phyloP scores from a whole-genome alignment of 2,797 vertebrate genomes.

The Cyclopterus lumpus region DNA sequence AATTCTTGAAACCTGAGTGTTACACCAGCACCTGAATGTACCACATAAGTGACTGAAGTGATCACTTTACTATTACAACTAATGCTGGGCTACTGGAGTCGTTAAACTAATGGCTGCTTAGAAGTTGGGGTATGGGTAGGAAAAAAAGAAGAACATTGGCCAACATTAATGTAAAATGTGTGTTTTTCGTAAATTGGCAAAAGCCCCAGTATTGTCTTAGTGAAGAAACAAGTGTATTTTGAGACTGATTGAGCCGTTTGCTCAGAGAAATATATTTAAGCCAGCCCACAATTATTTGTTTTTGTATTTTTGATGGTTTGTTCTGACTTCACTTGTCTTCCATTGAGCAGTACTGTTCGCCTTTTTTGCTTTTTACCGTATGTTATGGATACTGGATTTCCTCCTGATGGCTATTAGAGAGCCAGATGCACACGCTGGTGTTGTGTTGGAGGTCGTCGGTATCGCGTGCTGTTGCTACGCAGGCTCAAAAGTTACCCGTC shows the following conservation, averaged over 20 bases:
- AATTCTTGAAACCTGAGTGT: neutral
- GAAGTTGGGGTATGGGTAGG: neutral
- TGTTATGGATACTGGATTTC: neutral
- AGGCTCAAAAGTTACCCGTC: constrained; percentile 26
- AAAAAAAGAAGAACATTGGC: neutral
- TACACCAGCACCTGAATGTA: neutral
- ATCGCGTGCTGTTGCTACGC: constrained; percentile 42
- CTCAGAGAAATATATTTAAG: constrained; percentile 67
- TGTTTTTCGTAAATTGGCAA: neutral
- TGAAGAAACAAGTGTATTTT: constrained; percentile 22
- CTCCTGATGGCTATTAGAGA: neutral
- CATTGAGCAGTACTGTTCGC: constrained; percentile 19
- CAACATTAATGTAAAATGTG: neutral
- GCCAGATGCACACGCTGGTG: neutral
- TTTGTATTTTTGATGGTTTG: constrained; percentile 21
- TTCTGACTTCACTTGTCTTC: constrained; percentile 56
- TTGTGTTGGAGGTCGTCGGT: constrained; percentile 1
- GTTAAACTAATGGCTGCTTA: neutral
- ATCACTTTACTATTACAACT: too few relatives aligned
- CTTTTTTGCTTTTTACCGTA: constrained; percentile 7
- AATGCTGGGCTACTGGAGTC: neutral
- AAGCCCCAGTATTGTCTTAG: neutral
- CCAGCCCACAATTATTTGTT: constrained; percentile 40
- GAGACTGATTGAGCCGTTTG: constrained; percentile 56
- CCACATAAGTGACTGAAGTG: neutral